Evolutionary conservation across 2,888 invertebrate genomes (phyloP).

Genomic region (Drosophila cyrtoloma): DNA sequence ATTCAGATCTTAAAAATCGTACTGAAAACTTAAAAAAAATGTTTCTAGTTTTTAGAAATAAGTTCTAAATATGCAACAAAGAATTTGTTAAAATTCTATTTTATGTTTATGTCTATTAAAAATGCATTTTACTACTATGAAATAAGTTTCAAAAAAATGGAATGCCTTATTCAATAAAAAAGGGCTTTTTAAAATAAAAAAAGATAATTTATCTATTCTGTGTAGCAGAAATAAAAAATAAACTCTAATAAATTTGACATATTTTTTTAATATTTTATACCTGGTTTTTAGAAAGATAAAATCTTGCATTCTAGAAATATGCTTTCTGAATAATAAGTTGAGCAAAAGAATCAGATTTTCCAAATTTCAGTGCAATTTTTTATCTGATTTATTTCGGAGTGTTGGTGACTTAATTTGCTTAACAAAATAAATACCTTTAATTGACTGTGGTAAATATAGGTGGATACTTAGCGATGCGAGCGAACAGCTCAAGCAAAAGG

Average conservation of each 20-base stretch:
- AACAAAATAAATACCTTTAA: neutral
- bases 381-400: neutral
- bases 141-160: neutral
- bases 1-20: neutral
- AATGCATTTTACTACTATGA: neutral
- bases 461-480: neutral
- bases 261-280: neutral
- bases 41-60: no score
- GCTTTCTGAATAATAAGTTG: neutral
- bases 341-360: neutral
- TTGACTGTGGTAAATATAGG: neutral
- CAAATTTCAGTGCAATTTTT: neutral
- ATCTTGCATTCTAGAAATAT: neutral
- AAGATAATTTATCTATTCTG: neutral
- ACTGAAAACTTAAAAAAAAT: neutral
- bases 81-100: no score
- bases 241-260: fast-evolving
- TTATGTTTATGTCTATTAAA: no score
- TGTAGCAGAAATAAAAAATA: neutral
- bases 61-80: no score
- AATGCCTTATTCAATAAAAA: neutral
- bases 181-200: neutral
- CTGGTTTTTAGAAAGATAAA: neutral
- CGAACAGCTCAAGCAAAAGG: neutral
- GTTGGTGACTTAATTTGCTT: neutral